A percentile compares a stretch with the other conserved stretches of the same genome.
phyloP scores from a whole-genome alignment of 2,888 invertebrate species.

The Diarsia dahlii region DNA sequence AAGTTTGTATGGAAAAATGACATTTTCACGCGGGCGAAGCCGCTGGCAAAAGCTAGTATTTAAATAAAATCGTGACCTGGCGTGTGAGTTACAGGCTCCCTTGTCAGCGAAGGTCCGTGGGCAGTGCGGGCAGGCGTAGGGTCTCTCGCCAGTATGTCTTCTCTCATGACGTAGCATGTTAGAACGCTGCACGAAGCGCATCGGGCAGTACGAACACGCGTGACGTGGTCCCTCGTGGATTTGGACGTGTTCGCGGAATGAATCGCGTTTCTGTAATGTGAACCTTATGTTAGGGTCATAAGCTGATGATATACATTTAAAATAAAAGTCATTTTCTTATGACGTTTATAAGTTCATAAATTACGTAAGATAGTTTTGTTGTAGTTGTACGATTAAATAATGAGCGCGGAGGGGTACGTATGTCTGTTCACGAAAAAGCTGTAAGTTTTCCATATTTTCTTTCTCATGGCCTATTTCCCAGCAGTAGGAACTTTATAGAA shows the following conservation, averaged over 20 bases:
- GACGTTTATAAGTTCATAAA: too few species aligned
- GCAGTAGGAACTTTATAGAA: not conserved
- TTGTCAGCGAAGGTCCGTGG: conserved; percentile 90
- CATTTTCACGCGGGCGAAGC: too few species aligned
- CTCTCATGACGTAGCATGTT: conserved; percentile 89
- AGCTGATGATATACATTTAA: not conserved
- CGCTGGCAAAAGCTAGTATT: too few species aligned
- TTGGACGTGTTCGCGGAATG: conserved; percentile 90
- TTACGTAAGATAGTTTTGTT: too few species aligned
- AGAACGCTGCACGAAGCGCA: conserved; percentile 91
- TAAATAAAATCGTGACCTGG: conserved; percentile 70
- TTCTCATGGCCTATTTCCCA: not conserved
- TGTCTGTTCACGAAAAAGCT: not conserved
- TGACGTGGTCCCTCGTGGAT: conserved; percentile 91
- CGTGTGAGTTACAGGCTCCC: conserved; percentile 90
- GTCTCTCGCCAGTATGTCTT: conserved; percentile 90
- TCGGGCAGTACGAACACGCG: conserved; percentile 91
- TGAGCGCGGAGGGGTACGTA: not conserved
- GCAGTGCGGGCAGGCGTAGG: conserved; percentile 90
- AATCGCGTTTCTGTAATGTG: conserved; percentile 86
- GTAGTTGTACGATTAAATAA: not conserved
- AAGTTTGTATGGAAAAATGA: too few species aligned
- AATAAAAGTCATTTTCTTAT: too few species aligned
- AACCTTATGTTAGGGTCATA: not conserved
- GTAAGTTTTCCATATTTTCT: not conserved